Base-by-base conservation (phyloP, 2,888 invertebrate genomes). In the Rhorus exstirpatorius region DNA sequence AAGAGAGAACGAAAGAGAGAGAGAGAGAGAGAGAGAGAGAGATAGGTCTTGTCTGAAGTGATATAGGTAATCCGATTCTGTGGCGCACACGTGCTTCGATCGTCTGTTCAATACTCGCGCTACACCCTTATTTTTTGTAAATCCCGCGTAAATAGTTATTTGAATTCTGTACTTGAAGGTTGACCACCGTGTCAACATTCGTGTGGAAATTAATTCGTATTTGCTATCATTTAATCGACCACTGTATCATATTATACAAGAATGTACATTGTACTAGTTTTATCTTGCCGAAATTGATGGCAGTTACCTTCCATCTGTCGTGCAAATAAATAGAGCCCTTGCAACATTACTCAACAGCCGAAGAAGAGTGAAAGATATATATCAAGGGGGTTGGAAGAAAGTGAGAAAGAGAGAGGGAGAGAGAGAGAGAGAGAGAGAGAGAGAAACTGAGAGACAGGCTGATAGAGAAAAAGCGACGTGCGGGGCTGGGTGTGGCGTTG, bases 321-420 rank as follows among this genome's bases (percentile, higher is more conserved):
- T 38, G 38, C 24, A 70, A 80, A 46, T 63, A 70, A 70, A 70
- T 68, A 55, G 55, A 35, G 44, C 1, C 71, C 26, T 14, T 14
- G 19, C n/a, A n/a, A 35, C 17, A 58, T 68, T 67, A 55, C 44
- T 26, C 41, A 60, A 65, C 41, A 67, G 38, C 26, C 17, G 19
- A 53, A 49, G 26, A 38, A 70, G 51, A 70, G 70, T 80, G 68
- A 63, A 75, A 68, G 35, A 63, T 68, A 70, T 83, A 70, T 58
- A 63, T 12, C 19, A 60, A 21, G 14, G 8, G 41, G 38, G 75
- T n/a, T 8, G 61, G 49, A 53, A 31, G n/a, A 12, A 21, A 41
- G 21, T 1, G 21, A 41, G 35, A 38, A n/a, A 61, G 10, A 38
- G 21, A 24, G 24, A 21, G n/a, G 10, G 65, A 44, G n/a, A 12